These are phyloP conservation scores for Enteromius trimaculatus DNA, from an alignment of 2,797 vertebrate genomes.

Conservation along the genomic window DNA sequence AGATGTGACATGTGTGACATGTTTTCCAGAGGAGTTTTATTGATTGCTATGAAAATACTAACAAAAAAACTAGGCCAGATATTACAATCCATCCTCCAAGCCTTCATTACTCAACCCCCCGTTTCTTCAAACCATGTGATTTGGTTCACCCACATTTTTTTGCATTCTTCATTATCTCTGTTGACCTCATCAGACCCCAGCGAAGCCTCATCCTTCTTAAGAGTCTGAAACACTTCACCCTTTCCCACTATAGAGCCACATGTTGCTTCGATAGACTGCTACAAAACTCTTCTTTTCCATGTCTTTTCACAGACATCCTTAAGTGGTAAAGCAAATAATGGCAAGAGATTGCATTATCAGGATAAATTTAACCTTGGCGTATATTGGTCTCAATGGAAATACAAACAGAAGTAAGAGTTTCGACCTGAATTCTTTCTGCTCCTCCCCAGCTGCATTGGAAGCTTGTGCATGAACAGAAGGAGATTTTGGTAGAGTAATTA, in stretches of 20 bases:
- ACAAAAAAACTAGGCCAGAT: constrained; percentile 21
- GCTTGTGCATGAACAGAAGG: constrained; percentile 22
- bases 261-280: background rate
- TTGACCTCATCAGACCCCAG: background rate
- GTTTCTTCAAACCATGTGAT: background rate
- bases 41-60: constrained; percentile 24
- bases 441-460: constrained; percentile 19
- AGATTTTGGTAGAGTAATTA: constrained; percentile 68
- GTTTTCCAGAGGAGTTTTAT: constrained; percentile 10
- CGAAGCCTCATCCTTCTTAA: constrained; percentile 3
- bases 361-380: constrained; percentile 4
- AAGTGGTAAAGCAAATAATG: constrained; percentile 1
- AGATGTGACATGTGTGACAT: background rate
- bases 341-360: background rate
- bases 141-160: constrained; percentile 1
- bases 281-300: background rate
- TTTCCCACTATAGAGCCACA: background rate
- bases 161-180: constrained; percentile 25
- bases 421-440: constrained; percentile 34
- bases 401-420: constrained; percentile 44
- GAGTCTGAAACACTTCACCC: background rate
- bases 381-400: constrained; percentile 22
- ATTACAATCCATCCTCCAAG: constrained; percentile 30
- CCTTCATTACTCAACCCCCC: constrained; percentile 13
- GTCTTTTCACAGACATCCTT: background rate